A percentile compares a stretch with the other conserved stretches of the same genome.
phyloP scores from a whole-genome alignment of 30 jellyfish, hydroid and myxozoan species.

The Clytia hemisphaerica region DNA sequence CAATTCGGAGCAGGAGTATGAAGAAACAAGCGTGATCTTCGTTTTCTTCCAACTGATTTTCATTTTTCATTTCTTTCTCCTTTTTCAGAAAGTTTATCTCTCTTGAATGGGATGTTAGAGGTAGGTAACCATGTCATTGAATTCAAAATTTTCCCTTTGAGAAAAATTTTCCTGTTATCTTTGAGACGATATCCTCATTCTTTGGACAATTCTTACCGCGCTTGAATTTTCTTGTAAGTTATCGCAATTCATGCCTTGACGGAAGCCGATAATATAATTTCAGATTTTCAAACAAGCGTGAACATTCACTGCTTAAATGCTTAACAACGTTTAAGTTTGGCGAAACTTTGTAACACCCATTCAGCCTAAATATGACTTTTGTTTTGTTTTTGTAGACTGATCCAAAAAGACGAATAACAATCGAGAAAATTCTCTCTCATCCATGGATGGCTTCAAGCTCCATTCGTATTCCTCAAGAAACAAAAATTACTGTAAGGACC shows the following conservation, averaged over 20 bases:
- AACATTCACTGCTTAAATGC: too few species aligned
- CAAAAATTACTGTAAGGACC: background rate
- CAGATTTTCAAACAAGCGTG: background rate
- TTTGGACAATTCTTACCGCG: background rate
- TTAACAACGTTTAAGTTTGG: too few species aligned
- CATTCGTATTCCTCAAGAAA: background rate
- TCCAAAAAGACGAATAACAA: constrained; percentile 42
- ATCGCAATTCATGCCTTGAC: background rate
- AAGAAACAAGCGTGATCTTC: too few species aligned
- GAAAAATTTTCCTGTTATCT: background rate
- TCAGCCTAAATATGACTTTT: too few species aligned
- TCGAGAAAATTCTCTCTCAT: constrained; percentile 32
- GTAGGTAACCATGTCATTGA: background rate
- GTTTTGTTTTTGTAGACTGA: constrained; percentile 15
- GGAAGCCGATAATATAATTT: background rate
- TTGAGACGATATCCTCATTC: background rate
- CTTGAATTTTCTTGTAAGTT: background rate
- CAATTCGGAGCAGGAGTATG: too few species aligned
- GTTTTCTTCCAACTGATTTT: background rate
- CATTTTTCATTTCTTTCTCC: background rate
- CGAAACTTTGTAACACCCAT: too few species aligned
- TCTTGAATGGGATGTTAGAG: constrained; percentile 25
- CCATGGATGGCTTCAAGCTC: constrained; percentile 31
- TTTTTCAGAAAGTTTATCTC: constrained; percentile 5
- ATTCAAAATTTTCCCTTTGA: background rate